Evolutionary conservation across 2,888 invertebrate species (phyloP).

Genomic region (Gymnosoma rotundatum): DNA sequence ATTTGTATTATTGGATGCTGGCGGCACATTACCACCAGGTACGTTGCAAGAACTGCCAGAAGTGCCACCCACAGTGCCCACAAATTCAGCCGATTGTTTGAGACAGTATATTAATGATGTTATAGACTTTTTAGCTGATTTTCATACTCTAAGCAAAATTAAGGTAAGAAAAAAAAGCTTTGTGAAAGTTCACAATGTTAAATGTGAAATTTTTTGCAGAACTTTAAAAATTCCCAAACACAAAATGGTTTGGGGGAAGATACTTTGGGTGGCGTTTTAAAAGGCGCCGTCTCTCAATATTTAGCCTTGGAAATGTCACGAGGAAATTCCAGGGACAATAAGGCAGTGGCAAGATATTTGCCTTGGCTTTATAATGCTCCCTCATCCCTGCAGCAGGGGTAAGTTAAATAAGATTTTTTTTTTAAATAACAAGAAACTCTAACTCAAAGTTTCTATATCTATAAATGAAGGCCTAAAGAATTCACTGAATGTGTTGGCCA

Average conservation of each 20-base stretch:
- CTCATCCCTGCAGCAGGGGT: slow-evolving; percentile 92
- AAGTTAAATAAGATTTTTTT: slow-evolving; percentile 59
- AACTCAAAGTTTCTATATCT: neutral
- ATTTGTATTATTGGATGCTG: slow-evolving; percentile 94
- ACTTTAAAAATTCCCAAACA: slow-evolving; percentile 84
- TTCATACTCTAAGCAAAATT: slow-evolving; percentile 97
- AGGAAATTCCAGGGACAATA: slow-evolving; percentile 92
- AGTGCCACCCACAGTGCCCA: slow-evolving; percentile 84
- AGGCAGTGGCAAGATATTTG: slow-evolving; percentile 90
- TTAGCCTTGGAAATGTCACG: slow-evolving; percentile 96
- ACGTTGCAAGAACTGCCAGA: slow-evolving; percentile 85
- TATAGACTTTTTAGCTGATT: slow-evolving; percentile 96
- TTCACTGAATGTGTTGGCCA: slow-evolving; percentile 97
- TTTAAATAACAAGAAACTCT: neutral
- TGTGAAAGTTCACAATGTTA: neutral
- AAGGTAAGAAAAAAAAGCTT: slow-evolving; percentile 85
- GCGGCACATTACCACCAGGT: slow-evolving; percentile 92
- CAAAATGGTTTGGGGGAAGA: slow-evolving; percentile 94
- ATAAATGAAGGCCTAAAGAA: slow-evolving; percentile 94
- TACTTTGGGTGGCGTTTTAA: slow-evolving; percentile 97
- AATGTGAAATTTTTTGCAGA: slow-evolving; percentile 65
- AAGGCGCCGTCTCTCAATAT: slow-evolving; percentile 96
- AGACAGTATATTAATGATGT: slow-evolving; percentile 95
- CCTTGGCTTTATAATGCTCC: slow-evolving; percentile 95
- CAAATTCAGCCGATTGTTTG: slow-evolving; percentile 97